Conservation (phyloP, 2,797 vertebrate species). For the Megalops cyprinoides region DNA sequence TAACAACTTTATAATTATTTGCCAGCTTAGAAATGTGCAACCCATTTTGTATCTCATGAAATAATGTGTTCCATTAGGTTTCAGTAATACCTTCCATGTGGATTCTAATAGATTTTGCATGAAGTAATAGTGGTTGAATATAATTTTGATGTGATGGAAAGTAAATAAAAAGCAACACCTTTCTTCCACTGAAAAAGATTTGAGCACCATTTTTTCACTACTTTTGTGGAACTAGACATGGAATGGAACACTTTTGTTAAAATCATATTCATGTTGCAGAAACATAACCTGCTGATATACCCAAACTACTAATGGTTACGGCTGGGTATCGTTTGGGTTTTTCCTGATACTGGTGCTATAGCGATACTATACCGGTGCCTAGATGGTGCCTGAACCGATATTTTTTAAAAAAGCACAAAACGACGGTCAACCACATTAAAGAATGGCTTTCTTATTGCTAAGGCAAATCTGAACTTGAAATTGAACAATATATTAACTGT, state of each 20-base stretch:
- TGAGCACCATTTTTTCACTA: neutral
- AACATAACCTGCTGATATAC: too few relatives aligned
- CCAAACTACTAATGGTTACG: too few relatives aligned
- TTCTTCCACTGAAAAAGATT: neutral
- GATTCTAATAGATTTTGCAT: neutral
- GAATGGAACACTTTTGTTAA: neutral
- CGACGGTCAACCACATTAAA: too few relatives aligned
- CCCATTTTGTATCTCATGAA: neutral
- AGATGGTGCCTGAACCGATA: too few relatives aligned
- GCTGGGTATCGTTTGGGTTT: too few relatives aligned
- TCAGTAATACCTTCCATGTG: neutral
- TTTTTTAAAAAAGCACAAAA: too few relatives aligned
- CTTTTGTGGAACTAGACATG: too few relatives aligned
- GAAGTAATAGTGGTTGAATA: neutral
- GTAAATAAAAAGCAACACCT: constrained; percentile 3
- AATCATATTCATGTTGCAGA: neutral
- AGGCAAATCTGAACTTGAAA: too few relatives aligned
- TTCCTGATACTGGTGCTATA: too few relatives aligned
- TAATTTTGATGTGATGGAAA: neutral
- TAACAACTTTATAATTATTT: neutral
- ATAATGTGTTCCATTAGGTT: neutral
- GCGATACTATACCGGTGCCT: too few relatives aligned
- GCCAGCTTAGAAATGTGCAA: neutral
- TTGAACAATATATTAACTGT: too few relatives aligned
- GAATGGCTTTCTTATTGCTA: too few relatives aligned